These are phyloP conservation scores for Agrochola lychnidis DNA, from an alignment of 2,888 invertebrate species.

Conservation along the genomic window DNA sequence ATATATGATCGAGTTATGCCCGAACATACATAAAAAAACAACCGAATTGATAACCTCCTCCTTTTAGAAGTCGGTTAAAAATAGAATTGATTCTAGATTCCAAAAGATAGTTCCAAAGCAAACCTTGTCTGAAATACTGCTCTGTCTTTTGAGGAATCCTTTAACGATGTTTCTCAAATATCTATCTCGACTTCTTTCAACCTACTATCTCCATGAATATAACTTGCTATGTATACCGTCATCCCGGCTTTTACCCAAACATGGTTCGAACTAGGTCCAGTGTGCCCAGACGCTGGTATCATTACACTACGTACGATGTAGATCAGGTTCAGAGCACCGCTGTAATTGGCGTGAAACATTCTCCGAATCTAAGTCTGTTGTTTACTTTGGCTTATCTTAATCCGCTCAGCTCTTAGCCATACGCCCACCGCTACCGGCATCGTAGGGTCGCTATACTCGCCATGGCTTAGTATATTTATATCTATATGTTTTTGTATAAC, in stretches of 20 bases:
- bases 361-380: constrained; percentile 57
- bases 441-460: constrained; percentile 43
- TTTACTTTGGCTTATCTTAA: constrained; percentile 78
- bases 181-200: neutral
- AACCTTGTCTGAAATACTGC: neutral
- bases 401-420: constrained; percentile 70
- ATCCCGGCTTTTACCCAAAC: constrained; percentile 29
- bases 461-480: constrained; percentile 23
- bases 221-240: neutral
- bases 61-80: too few species aligned
- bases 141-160: neutral
- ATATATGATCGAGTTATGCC: too few species aligned
- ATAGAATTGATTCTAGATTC: too few species aligned
- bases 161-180: neutral
- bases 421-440: constrained; percentile 82
- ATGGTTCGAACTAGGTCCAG: constrained; percentile 21
- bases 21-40: too few species aligned
- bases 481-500: neutral
- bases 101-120: neutral
- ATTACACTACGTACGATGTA: constrained; percentile 27
- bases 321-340: constrained; percentile 34
- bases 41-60: too few species aligned
- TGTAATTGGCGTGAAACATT: constrained; percentile 63
- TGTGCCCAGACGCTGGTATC: constrained; percentile 22
- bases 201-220: neutral